These are phyloP conservation scores for Conus canariensis DNA, from an alignment of 2,888 invertebrate species.

Conservation along the genomic window DNA sequence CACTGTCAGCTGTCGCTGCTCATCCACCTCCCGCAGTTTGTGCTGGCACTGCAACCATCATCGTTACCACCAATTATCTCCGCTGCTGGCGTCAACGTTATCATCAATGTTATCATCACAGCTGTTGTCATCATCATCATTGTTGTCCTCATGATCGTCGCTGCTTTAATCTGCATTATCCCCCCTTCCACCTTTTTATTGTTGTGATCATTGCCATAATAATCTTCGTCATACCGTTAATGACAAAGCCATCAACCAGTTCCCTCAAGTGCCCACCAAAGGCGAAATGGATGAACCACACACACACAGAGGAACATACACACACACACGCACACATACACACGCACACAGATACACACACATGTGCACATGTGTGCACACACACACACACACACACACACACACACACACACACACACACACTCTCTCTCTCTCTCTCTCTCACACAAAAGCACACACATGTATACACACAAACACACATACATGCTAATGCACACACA, in stretches of 20 bases:
- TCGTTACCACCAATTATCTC: neutral
- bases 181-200: too few relatives aligned
- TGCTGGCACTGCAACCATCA: conserved; percentile 55
- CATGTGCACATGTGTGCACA: neutral
- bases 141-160: neutral
- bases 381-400: neutral
- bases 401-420: neutral
- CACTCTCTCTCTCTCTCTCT: too few relatives aligned
- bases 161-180: too few relatives aligned
- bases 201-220: too few relatives aligned
- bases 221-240: too few relatives aligned
- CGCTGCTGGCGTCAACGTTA: neutral
- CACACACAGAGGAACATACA: neutral
- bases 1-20: conserved; percentile 66
- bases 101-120: neutral
- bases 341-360: neutral
- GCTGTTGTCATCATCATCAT: neutral
- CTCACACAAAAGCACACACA: neutral
- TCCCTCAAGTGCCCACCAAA: too few relatives aligned
- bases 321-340: conserved; percentile 4
- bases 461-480: neutral
- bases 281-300: too few relatives aligned
- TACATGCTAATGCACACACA: too few relatives aligned
- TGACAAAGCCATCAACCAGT: too few relatives aligned
- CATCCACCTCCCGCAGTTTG: conserved; percentile 68